Base-by-base conservation (phyloP, 2,888 invertebrate genomes). In the Phasia obesa region DNA sequence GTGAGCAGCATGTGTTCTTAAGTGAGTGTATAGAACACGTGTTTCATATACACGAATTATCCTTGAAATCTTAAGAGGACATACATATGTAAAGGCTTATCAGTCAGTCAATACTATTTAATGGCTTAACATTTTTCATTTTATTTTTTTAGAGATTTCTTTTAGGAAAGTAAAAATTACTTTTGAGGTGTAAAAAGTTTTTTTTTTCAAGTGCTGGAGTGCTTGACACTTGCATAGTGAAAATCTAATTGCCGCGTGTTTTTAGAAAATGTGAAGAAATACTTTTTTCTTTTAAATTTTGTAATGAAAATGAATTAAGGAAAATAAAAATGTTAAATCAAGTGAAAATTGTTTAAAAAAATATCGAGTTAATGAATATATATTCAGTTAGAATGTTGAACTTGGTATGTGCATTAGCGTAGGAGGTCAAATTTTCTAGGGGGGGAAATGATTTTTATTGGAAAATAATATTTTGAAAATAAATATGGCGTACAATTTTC, bases 11-110 rank as follows among this genome's bases (percentile, higher is more conserved):
- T 65, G 35, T 76, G 38, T 59, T 31, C 17, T 21, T 15, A 42
- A 53, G 67, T 19, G 42, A 19, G 81, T 73, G 67, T 53, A 55
- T 31, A 21, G n/a, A 19, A 64, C 79, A 83, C 79, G 83, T 83
- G 83, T 71, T 60, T 35, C 75, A 23, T 59, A 1, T 23, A 23
- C 27, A 71, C 19, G 59, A 44, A 71, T 47, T 65, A 79, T 75
- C 79, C 83, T 79, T 83, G 75, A 83, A 82, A 70, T 83, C 75
- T 67, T 65, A 75, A 83, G 65, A 83, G 79, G 75, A 75, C 82
- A 75, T 69, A 62, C 74, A 51, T 65, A 71, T 83, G 79, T 65
- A 57, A 65, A 59, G 75, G 79, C 79, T 83, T 83, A 78, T 70
- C 78, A 83, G 38, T 57, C 17, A 44, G 31, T 38, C 51, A 67